Conservation (phyloP, 2,888 invertebrate genomes). For the Sturmia bella region DNA sequence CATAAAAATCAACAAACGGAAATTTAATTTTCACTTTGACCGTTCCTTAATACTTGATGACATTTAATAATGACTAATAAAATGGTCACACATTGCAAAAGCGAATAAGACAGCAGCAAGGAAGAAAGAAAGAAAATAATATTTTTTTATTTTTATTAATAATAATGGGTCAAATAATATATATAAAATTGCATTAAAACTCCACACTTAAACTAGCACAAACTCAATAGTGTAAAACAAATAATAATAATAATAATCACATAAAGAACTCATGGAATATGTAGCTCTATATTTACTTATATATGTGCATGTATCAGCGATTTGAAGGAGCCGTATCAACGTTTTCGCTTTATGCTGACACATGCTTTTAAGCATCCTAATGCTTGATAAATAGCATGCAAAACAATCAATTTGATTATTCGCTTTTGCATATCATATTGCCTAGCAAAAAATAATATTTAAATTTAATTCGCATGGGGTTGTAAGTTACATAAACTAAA, state of each 20-base stretch:
- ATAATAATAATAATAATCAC: slow-evolving; percentile 4
- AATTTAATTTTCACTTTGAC: neutral
- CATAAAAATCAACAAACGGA: slow-evolving; percentile 1
- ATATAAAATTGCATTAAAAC: slow-evolving; percentile 66
- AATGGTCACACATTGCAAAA: slow-evolving; percentile 52
- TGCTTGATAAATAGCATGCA: too few species aligned
- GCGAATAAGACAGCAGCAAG: neutral
- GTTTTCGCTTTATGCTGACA: too few species aligned
- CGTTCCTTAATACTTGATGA: slow-evolving; percentile 42
- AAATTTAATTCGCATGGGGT: too few species aligned
- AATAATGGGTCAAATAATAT: slow-evolving; percentile 60
- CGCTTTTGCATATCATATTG: too few species aligned
- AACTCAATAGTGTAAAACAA: slow-evolving; percentile 37
- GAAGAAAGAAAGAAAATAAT: neutral
- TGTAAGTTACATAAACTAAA: too few species aligned
- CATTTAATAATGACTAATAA: slow-evolving; percentile 64
- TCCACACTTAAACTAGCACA: slow-evolving; percentile 27
- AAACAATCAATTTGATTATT: too few species aligned
- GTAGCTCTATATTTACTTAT: neutral
- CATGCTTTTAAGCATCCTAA: too few species aligned
- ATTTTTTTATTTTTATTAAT: slow-evolving; percentile 57
- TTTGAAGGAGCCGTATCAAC: too few species aligned
- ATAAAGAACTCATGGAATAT: neutral
- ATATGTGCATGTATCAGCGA: neutral
- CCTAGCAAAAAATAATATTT: too few species aligned